phyloP scores from a whole-genome alignment of 2,888 invertebrate genomes.

The Rapana venosa region DNA sequence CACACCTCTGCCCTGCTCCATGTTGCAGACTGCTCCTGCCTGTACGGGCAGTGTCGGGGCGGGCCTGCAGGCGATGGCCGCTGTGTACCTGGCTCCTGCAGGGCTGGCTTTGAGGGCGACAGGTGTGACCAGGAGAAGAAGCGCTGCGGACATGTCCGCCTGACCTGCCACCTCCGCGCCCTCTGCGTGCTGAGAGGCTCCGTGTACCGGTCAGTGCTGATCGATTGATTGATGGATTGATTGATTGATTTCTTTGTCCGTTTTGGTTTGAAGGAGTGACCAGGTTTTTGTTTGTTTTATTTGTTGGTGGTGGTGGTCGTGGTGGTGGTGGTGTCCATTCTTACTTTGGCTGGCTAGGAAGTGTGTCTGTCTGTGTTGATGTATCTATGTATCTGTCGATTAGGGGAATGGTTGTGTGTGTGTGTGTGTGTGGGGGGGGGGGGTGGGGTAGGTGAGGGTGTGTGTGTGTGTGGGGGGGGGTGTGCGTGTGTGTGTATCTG shows the following conservation, averaged over 20 bases:
- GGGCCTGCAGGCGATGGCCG: conserved; percentile 59
- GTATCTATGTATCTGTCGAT: too few relatives aligned
- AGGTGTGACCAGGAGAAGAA: conserved; percentile 62
- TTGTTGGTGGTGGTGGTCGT: neutral
- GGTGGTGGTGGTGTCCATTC: too few relatives aligned
- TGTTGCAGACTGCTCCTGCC: conserved; percentile 67
- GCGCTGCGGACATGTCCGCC: conserved; percentile 35
- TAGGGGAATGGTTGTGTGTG: too few relatives aligned
- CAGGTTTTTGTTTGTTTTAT: too few relatives aligned
- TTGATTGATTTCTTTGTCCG: too few relatives aligned
- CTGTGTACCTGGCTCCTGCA: conserved; percentile 59
- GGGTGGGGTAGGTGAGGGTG: too few relatives aligned
- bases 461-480: too few relatives aligned
- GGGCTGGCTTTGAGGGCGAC: conserved; percentile 53
- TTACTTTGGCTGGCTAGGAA: too few relatives aligned
- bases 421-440: too few relatives aligned
- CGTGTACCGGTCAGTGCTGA: neutral
- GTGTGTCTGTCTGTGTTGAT: too few relatives aligned
- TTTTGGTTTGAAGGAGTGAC: neutral
- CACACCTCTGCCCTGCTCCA: neutral
- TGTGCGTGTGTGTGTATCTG: too few relatives aligned
- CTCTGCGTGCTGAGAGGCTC: conserved; percentile 48
- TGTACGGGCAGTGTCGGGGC: conserved; percentile 64
- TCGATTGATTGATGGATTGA: too few relatives aligned
- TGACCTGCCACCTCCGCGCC: conserved; percentile 65